phyloP scores from a whole-genome alignment of 53 echinoderm and acorn worm genomes.

The Echinarachnius parma region DNA sequence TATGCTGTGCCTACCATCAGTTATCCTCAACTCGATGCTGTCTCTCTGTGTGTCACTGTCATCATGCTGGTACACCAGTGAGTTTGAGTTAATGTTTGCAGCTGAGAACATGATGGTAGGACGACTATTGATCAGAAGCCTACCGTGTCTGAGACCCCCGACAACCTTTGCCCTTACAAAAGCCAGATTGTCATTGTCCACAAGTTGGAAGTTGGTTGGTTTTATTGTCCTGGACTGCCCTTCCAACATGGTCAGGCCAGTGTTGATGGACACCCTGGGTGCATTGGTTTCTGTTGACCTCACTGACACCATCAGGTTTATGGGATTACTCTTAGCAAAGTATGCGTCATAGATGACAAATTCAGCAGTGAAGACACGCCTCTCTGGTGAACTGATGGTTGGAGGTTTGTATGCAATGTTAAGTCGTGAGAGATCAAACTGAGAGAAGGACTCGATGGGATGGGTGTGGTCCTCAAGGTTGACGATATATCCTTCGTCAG shows the following conservation, averaged over 20 bases:
- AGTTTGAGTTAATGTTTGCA: conserved; percentile 65
- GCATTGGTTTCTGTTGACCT: conserved; percentile 79
- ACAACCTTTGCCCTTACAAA: conserved; percentile 84
- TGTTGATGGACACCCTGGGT: conserved; percentile 80
- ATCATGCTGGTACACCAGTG: conserved; percentile 85
- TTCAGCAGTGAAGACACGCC: conserved; percentile 69
- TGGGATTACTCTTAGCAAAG: conserved; percentile 73
- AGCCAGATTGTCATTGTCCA: conserved; percentile 86
- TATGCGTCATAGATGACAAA: conserved; percentile 79
- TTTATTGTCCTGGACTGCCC: conserved; percentile 88
- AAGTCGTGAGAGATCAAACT: conserved; percentile 63
- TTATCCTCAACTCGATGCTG: conserved; percentile 79
- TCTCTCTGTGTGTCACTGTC: conserved; percentile 89
- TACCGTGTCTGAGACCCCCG: conserved; percentile 79
- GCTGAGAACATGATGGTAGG: conserved; percentile 95
- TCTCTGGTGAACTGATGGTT: conserved; percentile 68
- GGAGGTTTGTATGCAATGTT: conserved; percentile 97
- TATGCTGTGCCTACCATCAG: conserved; percentile 70
- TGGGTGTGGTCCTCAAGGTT: conserved; percentile 90
- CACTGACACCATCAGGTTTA: conserved; percentile 82
- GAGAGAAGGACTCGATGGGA: conserved; percentile 83
- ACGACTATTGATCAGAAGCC: conserved; percentile 65
- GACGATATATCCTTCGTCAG: conserved; percentile 84
- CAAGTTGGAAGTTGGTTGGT: conserved; percentile 73
- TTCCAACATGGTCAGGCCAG: conserved; percentile 86